Percentiles rank a stretch among this genome's conserved stretches.
These are phyloP conservation scores for Aplidium turbinatum DNA, from an alignment of 23 tunicate genomes.

Conservation along the genomic window DNA sequence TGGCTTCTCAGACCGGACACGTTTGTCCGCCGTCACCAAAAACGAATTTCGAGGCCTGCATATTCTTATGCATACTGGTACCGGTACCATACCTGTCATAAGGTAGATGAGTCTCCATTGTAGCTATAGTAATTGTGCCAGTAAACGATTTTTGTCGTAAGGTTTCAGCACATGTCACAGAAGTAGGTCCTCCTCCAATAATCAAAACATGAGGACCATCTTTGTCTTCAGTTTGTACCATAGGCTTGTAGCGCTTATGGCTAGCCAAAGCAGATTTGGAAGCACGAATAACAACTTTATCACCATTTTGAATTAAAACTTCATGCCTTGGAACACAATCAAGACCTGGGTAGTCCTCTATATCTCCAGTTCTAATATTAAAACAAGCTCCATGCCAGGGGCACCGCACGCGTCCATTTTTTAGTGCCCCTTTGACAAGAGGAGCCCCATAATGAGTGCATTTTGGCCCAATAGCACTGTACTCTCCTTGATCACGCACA, in stretches of 20 bases:
- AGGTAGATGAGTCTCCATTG: conserved; percentile 66
- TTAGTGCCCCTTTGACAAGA: conserved; percentile 67
- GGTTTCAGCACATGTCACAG: conserved; percentile 85
- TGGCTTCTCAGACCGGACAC: too few relatives aligned
- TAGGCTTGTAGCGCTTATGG: conserved; percentile 55
- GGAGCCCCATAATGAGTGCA: conserved; percentile 95
- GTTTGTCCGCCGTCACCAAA: too few relatives aligned
- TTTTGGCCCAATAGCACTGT: conserved; percentile 78
- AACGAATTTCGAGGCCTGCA: too few relatives aligned
- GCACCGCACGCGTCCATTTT: conserved; percentile 65
- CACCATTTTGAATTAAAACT: conserved; percentile 63
- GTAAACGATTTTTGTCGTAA: conserved; percentile 71
- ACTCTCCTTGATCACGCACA: conserved; percentile 63
- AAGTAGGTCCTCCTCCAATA: conserved; percentile 85
- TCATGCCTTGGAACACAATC: conserved; percentile 85
- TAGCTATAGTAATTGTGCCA: conserved; percentile 59
- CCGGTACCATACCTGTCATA: conserved; percentile 72
- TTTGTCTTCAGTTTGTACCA: conserved; percentile 59
- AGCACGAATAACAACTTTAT: conserved; percentile 71
- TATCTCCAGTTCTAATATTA: conserved; percentile 81
- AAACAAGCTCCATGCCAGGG: conserved; percentile 98
- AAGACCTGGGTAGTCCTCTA: conserved; percentile 92
- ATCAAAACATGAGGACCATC: conserved; percentile 65
- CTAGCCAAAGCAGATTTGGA: conserved; percentile 40
- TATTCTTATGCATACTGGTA: background rate